phyloP scores from a whole-genome alignment of 2,797 vertebrate species.

The Melopsittacus undulatus region DNA sequence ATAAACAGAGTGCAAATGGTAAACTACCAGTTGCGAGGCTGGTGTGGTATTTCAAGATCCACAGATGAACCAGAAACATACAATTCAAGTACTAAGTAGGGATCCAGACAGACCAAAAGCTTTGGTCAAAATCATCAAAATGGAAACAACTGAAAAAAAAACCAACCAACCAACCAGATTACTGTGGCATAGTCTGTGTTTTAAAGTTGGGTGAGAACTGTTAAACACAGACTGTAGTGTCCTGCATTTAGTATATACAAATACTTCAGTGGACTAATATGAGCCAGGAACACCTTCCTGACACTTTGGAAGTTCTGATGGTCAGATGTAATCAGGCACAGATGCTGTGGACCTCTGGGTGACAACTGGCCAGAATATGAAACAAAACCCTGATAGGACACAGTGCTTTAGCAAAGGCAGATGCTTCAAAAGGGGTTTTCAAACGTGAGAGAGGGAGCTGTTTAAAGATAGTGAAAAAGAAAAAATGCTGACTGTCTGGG shows the following conservation, averaged over 20 bases:
- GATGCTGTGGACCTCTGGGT: background rate
- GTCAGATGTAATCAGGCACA: background rate
- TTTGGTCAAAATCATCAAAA: background rate
- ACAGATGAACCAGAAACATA: background rate
- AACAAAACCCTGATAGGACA: background rate
- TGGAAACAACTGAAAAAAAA: background rate
- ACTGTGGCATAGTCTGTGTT: background rate
- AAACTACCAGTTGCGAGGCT: background rate
- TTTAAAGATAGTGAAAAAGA: background rate
- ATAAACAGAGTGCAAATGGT: background rate
- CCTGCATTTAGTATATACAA: background rate
- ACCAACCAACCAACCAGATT: background rate
- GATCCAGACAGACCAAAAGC: background rate
- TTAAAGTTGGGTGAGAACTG: background rate
- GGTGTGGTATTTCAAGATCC: background rate
- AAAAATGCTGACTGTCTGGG: background rate
- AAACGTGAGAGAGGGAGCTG: background rate
- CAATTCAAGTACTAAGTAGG: background rate
- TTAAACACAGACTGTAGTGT: background rate
- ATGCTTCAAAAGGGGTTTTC: background rate
- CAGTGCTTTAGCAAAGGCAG: background rate
- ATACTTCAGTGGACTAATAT: background rate
- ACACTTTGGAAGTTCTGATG: background rate
- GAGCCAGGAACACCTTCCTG: background rate
- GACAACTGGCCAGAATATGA: background rate